These are phyloP conservation scores for Terrapene triunguis DNA, from an alignment of 2,113 vertebrate species.

Conservation along the genomic window DNA sequence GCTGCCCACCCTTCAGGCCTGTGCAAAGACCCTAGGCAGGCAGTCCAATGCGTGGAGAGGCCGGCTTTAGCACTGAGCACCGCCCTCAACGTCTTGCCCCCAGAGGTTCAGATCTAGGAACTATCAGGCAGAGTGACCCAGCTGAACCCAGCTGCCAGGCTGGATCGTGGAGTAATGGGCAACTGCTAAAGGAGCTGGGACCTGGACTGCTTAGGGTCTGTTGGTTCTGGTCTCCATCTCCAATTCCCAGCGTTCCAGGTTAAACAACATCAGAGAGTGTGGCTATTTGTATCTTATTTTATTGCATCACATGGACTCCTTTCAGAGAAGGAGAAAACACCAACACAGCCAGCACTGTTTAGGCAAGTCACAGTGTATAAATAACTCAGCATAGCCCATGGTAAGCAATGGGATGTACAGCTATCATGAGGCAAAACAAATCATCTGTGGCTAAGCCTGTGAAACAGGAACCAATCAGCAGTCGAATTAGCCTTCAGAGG, in stretches of 20 bases:
- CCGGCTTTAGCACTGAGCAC: neutral
- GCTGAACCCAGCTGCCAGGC: neutral
- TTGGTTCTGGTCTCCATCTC: neutral
- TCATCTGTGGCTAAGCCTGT: conserved; percentile 56
- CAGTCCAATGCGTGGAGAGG: neutral
- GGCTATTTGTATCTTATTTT: neutral
- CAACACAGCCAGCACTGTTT: conserved; percentile 6
- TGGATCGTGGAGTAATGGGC: neutral
- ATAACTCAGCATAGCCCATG: conserved; percentile 46
- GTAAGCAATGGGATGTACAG: conserved; percentile 34
- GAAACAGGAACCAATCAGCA: conserved; percentile 32
- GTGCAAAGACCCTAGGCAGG: neutral
- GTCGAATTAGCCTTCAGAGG: conserved; percentile 28
- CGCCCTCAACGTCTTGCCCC: too few relatives aligned
- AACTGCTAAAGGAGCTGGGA: neutral
- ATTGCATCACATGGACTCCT: neutral
- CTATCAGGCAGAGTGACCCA: neutral
- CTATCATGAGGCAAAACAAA: conserved; percentile 66
- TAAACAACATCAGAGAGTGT: rapidly evolving
- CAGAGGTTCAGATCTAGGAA: neutral
- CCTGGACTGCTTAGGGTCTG: neutral
- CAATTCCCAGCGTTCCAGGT: rapidly evolving
- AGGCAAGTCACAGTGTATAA: neutral
- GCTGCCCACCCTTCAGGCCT: neutral
- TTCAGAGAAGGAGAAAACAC: neutral